Conservation (phyloP, 2,797 vertebrate genomes). For the Glossophaga mutica region DNA sequence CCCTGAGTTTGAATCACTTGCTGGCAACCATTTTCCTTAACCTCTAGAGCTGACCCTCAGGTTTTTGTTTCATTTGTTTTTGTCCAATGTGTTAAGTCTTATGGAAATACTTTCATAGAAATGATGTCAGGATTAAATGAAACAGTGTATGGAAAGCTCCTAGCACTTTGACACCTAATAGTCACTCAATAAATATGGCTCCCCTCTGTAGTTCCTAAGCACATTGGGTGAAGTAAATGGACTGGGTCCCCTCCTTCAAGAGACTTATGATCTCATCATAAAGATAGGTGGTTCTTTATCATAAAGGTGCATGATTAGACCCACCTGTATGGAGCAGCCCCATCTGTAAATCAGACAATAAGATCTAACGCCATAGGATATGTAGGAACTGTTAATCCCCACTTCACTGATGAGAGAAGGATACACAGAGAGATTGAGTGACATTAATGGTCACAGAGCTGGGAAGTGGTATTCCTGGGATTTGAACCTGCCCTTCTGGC, state of each 20-base stretch:
- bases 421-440: not conserved
- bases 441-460: not conserved
- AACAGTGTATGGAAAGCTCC: not conserved
- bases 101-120: not conserved
- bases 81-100: not conserved
- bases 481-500: not conserved
- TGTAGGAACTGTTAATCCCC: not conserved
- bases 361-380: not conserved
- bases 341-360: not conserved
- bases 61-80: not conserved
- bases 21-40: not conserved
- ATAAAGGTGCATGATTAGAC: not conserved
- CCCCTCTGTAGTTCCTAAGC: not conserved
- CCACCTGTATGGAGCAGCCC: not conserved
- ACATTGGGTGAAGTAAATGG: not conserved
- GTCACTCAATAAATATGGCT: not conserved
- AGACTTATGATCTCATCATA: not conserved
- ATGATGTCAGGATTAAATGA: not conserved
- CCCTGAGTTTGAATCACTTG: not conserved
- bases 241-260: not conserved
- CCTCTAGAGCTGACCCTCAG: not conserved
- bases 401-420: not conserved
- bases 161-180: not conserved
- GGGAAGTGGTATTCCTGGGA: not conserved
- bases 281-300: not conserved